Evolutionary conservation across 2,797 vertebrate genomes (phyloP), one percentile per base, ranked within the genome.

Genomic region (Acrossocheilus fasciatus): DNA sequence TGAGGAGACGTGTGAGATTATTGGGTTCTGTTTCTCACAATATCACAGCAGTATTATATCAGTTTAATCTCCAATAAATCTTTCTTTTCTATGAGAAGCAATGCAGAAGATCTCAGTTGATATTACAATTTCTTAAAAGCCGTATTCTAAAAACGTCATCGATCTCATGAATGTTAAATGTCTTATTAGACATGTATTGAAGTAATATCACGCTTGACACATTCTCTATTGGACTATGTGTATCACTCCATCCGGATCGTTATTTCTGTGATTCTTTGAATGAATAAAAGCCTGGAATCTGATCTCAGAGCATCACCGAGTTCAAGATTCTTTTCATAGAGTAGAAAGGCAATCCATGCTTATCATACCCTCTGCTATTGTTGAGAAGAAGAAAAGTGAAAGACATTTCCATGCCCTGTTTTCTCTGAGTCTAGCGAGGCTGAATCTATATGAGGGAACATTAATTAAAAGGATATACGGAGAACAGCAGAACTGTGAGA

Each of bases 381-480:
- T 45, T 59, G 26, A 85, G 81, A 34, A 34, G 41, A 74, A 70
- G 70, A 34, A 36, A 45, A 76, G 50, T 2, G 6, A 7, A 79
- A 45, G 10, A 52, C 23, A 84, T 73, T 54, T 76, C 59, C 47
- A 20, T 54, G 43, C 78, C 62, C 41, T 7, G 43, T 2, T 52
- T 70, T 86, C 54, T 50, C 74, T 5, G 52, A 64, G 39, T 43
- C 11, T 57, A 54, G 41, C 50, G 0, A 81, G 39, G 15, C 41
- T 70, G 70, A 73, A 54, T 79, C 76, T 86, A 81, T 89, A 59
- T 79, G 82, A 87, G 80, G 81, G 84, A 80, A 85, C 76, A 50
- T 73, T 86, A 89, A 88, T 91, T 89, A 90, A 89, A 90, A 81
- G 72, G 80, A 88, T 43, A 84, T 86, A 78, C 85, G 15, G 82